Percentiles rank a stretch among this genome's conserved stretches.
phyloP scores from a whole-genome alignment of 2,888 invertebrate species.

The Phytoseiulus persimilis region DNA sequence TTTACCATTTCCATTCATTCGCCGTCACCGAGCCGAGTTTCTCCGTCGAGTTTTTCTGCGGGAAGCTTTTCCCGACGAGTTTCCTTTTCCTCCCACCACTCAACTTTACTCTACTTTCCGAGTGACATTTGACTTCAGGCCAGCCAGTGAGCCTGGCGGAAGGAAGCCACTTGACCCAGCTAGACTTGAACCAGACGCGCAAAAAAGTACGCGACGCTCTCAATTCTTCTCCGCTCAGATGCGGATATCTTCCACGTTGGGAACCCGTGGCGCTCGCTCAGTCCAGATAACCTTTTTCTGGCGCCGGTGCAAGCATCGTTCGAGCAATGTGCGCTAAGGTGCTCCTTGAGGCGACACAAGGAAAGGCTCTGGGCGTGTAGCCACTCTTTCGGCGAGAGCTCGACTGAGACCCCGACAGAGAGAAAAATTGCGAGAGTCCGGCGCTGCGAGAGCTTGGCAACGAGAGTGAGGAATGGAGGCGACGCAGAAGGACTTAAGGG shows the following conservation, averaged over 20 bases:
- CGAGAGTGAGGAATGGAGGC: not conserved
- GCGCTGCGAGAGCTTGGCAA: not conserved
- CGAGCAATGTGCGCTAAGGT: not conserved
- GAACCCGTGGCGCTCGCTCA: not conserved
- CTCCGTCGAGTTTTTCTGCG: not conserved
- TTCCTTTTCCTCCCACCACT: not conserved
- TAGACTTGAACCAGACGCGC: not conserved
- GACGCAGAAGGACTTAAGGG: not conserved
- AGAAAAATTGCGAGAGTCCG: not conserved
- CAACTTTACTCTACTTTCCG: not conserved
- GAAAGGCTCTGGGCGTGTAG: not conserved
- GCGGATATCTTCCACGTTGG: not conserved
- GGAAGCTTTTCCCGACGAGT: not conserved
- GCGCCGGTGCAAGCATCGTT: not conserved
- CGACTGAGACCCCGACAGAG: not conserved
- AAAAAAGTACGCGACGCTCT: not conserved
- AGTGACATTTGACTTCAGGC: not conserved
- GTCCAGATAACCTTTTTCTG: not conserved
- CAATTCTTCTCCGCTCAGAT: not conserved
- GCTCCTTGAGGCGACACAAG: not conserved
- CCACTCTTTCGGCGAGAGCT: not conserved
- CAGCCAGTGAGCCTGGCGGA: not conserved
- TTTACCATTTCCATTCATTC: slow-evolving; percentile 5
- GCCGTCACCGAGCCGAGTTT: not conserved
- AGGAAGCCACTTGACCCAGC: not conserved